Evolutionary conservation across 2,797 vertebrate species (phyloP), one percentile per base, ranked within the genome.

Genomic region (Schizopygopsis pylzovi): DNA sequence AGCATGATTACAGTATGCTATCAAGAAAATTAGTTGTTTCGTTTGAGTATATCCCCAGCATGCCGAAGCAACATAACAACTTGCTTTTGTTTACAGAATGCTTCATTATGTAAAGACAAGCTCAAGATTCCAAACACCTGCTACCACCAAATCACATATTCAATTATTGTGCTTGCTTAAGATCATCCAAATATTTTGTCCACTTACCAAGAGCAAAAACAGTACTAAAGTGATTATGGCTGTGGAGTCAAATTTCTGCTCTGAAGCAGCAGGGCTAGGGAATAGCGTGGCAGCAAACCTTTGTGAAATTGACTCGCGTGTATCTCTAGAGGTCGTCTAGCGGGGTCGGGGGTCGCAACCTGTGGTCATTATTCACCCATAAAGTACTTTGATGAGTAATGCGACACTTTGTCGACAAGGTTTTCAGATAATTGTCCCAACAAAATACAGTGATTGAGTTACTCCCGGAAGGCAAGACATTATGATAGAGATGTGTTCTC

Each of bases 141-240:
- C 93, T 93, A 92, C 86, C 92, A 90, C 93, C 93, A 96, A 94
- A 93, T 93, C 91, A 92, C 95, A 89, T 93, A 90, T 95, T 96
- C 94, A 96, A 94, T 96, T 96, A 95, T 95, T 95, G 92, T 96
- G 94, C 95, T 95, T 96, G 94, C 95, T 94, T 85, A 75, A 93
- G 93, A 95, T 95, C 94, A 96, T 96, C 95, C 95, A 97, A 98
- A 96, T 96, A 96, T 97, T 98, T 95, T 97, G 96, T 96, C 96
- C 96, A 96, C 94, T 96, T 96, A 96, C 93, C 93, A 94, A 88
- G 93, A 96, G 96, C 93, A 95, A 96, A 95, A 93, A 95, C 94
- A 95, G 93, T 95, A 93, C 92, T 95, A 94, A 93, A 94, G 94
- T 95, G 95, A 96, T 96, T 95, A 95, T 93, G 93, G 89, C 92